phyloP scores from a whole-genome alignment of 2,113 vertebrate species.

The Mixornis gularis region DNA sequence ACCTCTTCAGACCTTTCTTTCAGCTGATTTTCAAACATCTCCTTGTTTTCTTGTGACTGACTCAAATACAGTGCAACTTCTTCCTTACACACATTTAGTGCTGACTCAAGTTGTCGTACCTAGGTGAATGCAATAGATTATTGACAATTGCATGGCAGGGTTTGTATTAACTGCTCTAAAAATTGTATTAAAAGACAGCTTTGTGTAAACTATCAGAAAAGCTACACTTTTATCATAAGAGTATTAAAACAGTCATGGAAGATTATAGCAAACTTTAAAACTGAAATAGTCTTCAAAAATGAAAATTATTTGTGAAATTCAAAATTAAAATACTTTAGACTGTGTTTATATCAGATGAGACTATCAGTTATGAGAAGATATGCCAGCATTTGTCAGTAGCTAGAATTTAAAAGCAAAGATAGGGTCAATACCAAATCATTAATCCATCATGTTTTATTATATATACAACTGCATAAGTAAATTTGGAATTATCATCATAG shows the following conservation, averaged over 20 bases:
- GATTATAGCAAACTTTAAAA: neutral
- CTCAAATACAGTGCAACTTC: constrained; percentile 78
- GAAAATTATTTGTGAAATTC: neutral
- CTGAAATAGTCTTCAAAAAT: neutral
- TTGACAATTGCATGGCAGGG: neutral
- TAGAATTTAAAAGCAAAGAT: neutral
- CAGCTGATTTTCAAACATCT: constrained; percentile 77
- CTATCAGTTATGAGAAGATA: neutral
- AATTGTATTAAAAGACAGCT: neutral
- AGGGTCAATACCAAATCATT: neutral
- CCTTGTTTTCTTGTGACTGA: constrained; percentile 78
- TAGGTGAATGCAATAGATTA: constrained; percentile 46
- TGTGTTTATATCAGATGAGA: neutral
- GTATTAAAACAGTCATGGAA: neutral
- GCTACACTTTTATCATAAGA: neutral
- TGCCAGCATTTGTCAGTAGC: neutral
- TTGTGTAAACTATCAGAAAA: neutral
- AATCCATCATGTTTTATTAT: neutral
- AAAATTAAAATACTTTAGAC: neutral
- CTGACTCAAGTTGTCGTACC: constrained; percentile 81
- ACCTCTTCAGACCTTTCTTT: constrained; percentile 83
- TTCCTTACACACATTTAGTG: constrained; percentile 78
- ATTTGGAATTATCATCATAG: neutral
- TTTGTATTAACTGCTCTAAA: neutral
- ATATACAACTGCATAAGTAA: neutral